phyloP scores from a whole-genome alignment of 2,888 invertebrate species.

The Rotaria magnacalcarata region DNA sequence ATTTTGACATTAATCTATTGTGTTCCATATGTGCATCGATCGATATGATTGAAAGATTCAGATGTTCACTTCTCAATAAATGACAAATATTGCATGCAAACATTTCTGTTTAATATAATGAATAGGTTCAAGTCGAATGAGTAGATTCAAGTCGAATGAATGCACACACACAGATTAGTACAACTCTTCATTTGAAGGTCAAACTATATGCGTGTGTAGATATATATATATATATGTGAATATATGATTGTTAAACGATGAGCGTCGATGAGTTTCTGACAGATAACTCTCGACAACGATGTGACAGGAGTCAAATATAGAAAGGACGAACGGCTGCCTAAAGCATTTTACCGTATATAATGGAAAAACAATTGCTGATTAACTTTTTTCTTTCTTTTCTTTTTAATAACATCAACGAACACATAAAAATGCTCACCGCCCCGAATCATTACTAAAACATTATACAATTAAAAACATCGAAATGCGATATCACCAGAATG shows the following conservation, averaged over 20 bases:
- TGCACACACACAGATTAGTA: not conserved
- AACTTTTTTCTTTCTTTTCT: not conserved
- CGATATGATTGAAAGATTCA: not conserved
- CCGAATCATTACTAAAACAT: not conserved
- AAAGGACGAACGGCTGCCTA: not conserved
- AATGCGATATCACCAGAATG: not conserved
- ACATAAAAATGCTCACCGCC: not conserved
- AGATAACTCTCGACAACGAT: constrained; percentile 24
- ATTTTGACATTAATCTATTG: not conserved
- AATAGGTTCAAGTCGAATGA: not conserved
- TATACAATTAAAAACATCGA: constrained; percentile 9
- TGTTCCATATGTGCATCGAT: not conserved
- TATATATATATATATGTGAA: not conserved
- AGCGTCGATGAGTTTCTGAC: constrained; percentile 21
- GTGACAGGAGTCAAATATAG: not conserved
- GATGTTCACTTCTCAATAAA: not conserved
- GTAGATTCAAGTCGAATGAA: not conserved
- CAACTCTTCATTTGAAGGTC: constrained; percentile 18
- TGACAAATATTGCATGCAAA: constrained; percentile 13
- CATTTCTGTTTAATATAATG: not conserved
- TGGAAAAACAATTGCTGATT: constrained; percentile 14
- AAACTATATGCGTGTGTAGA: not conserved
- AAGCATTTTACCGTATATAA: not conserved
- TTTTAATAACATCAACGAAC: not conserved
- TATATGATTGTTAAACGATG: constrained; percentile 13